phyloP scores from a whole-genome alignment of 2,888 invertebrate genomes.

The Euspilapteryx auroguttella region DNA sequence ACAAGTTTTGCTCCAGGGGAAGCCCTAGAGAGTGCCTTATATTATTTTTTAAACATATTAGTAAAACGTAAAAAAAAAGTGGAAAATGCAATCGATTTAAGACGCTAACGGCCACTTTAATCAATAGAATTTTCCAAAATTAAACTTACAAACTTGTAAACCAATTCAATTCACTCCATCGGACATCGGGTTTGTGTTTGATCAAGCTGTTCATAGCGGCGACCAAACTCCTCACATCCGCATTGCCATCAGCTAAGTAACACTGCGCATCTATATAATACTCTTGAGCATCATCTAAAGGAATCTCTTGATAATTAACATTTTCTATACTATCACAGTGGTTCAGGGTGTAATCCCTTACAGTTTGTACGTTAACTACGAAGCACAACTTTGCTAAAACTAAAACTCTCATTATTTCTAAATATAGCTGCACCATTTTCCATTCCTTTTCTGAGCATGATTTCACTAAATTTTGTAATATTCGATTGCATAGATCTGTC shows the following conservation, averaged over 20 bases:
- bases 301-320: constrained; percentile 34
- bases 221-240: constrained; percentile 58
- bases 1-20: too few relatives aligned
- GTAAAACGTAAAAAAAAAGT: too few relatives aligned
- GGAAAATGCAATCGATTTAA: too few relatives aligned
- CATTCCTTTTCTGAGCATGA: constrained; percentile 31
- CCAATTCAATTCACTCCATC: constrained; percentile 76
- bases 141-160: constrained; percentile 64
- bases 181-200: constrained; percentile 60
- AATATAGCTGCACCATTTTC: constrained; percentile 31
- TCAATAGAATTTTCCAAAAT: too few relatives aligned
- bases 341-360: constrained; percentile 26
- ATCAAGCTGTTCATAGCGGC: constrained; percentile 65
- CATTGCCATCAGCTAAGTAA: constrained; percentile 58
- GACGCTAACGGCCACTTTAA: too few relatives aligned
- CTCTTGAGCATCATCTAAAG: constrained; percentile 24
- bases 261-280: constrained; percentile 58
- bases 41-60: too few relatives aligned
- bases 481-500: constrained; percentile 27
- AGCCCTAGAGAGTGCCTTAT: too few relatives aligned
- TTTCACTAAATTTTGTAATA: constrained; percentile 34
- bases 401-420: constrained; percentile 35
- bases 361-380: constrained; percentile 49
- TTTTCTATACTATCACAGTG: constrained; percentile 45
- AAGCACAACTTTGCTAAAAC: constrained; percentile 37